Evolutionary conservation across 2,797 vertebrate species (phyloP).

Genomic region (Cynopterus sphinx): DNA sequence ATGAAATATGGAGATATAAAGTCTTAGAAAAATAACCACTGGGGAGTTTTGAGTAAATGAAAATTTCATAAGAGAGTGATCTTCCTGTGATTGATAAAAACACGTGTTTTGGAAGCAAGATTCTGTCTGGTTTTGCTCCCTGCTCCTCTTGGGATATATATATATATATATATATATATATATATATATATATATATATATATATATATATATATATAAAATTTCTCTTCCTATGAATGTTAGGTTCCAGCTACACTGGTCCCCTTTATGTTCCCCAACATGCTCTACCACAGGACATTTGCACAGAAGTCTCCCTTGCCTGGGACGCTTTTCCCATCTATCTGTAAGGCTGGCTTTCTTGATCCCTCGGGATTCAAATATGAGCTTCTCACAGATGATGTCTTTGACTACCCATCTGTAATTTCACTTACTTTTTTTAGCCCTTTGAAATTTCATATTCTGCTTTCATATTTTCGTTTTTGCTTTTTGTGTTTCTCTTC

Average conservation of each 20-base stretch:
- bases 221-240: neutral
- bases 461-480: neutral
- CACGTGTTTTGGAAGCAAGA: neutral
- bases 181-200: too few relatives aligned
- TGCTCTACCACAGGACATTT: neutral
- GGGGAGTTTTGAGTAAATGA: constrained; percentile 22
- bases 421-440: neutral
- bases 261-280: neutral
- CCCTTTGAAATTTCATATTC: neutral
- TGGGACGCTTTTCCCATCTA: neutral
- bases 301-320: neutral
- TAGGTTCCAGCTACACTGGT: neutral
- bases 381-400: neutral
- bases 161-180: too few relatives aligned
- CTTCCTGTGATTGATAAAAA: neutral
- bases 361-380: neutral
- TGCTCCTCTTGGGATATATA: neutral
- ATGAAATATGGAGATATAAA: constrained; percentile 2
- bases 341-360: neutral
- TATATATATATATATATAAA: too few relatives aligned
- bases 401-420: neutral
- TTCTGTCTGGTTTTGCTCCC: neutral
- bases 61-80: neutral
- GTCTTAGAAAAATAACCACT: constrained; percentile 37
- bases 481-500: neutral